Base-by-base conservation (phyloP, 2,888 invertebrate species). In the Cataglyphis rosenhaueri region DNA sequence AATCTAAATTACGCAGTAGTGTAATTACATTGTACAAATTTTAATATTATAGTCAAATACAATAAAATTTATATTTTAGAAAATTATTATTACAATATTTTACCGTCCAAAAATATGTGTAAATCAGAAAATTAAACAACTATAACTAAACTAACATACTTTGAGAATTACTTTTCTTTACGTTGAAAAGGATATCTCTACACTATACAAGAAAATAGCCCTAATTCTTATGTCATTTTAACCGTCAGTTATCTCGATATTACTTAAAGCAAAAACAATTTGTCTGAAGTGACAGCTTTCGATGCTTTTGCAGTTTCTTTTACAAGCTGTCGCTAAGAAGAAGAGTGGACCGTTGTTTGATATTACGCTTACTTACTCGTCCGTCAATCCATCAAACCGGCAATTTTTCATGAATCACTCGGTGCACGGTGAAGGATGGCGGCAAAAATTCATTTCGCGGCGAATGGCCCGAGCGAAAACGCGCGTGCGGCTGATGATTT, bases 391-490 rank as follows among this genome's bases (percentile, higher is more conserved):
- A 44, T 82, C 82, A 84, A 44, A 41, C 68, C 38, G 59, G 52
- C 74, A 61, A 79, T 85, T 83, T 85, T 68, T 85, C 71, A 68
- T 21, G 38, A 18, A 38, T 41, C 18, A 68, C 62, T 78, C 61
- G 55, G 55, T 64, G 78, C 52, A 29, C 66, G 21, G 38, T 75
- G 82, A 59, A n/a, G 35, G 82, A 76, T 65, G 25, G 57, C 52
- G 78, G 68, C 25, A 74, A 74, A 84, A 84, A 84, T 83, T 83
- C 82, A 66, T 85, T 85, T 82, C 48, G 48, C 57, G 68, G n/a
- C 66, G 62, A 73, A 82, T 71, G 48, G 52, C 18, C 32, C 44
- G 25, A 48, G n/a, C 64, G 12, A 38, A 38, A n/a, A 25, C n/a
- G 29, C 18, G 41, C n/a, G 15, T 15, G 10, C 9, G 21, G 21